Conservation (phyloP, 2,888 invertebrate genomes). For the Lucinisca nassula region DNA sequence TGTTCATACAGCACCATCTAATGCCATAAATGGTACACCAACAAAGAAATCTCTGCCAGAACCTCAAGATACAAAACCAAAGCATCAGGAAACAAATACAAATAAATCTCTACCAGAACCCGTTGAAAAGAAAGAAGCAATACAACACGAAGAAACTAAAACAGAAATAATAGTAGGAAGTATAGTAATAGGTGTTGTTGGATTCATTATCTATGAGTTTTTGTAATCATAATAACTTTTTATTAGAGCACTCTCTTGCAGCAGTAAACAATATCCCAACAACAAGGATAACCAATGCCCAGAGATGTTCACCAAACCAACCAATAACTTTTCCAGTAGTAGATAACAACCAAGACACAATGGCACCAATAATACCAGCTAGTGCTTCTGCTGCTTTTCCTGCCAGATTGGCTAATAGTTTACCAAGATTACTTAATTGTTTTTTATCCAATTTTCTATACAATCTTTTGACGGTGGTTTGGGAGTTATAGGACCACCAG, state of each 20-base stretch:
- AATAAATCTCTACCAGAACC: not conserved
- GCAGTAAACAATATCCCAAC: too few species aligned
- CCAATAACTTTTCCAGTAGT: too few species aligned
- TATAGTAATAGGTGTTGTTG: not conserved
- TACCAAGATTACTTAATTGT: too few species aligned
- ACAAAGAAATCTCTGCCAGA: not conserved
- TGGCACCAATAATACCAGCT: constrained; percentile 15
- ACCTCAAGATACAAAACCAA: too few species aligned
- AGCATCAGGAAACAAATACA: too few species aligned
- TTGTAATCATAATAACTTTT: too few species aligned
- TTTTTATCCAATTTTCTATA: too few species aligned
- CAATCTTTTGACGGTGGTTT: constrained; percentile 4
- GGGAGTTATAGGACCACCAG: constrained; percentile 17
- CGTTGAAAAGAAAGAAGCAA: not conserved
- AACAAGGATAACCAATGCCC: too few species aligned
- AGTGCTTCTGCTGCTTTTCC: constrained; percentile 22
- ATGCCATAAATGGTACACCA: too few species aligned
- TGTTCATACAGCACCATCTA: not conserved
- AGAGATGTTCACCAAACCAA: too few species aligned
- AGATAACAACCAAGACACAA: constrained; percentile 23
- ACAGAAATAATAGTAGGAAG: not conserved
- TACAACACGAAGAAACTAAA: not conserved
- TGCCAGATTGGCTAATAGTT: too few species aligned
- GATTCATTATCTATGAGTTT: not conserved
- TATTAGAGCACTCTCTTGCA: not conserved